Evolutionary conservation across 2,888 invertebrate genomes (phyloP).

Genomic region (Acanthosepion esculentum): DNA sequence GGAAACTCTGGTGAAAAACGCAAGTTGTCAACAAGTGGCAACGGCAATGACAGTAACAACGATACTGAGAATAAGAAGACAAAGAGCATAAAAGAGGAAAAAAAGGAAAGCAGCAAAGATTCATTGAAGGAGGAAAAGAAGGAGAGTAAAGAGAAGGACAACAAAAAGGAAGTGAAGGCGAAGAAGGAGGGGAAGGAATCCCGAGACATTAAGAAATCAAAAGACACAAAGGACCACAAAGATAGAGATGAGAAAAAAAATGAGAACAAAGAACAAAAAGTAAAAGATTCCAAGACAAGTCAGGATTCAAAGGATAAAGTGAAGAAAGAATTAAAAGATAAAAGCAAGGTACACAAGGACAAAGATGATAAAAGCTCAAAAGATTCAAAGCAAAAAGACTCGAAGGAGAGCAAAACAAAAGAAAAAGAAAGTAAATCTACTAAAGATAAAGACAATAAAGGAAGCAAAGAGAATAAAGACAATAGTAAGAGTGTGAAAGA

Average conservation of each 20-base stretch:
- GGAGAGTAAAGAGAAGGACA: not conserved
- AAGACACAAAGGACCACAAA: not conserved
- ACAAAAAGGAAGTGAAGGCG: not conserved
- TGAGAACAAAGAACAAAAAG: not conserved
- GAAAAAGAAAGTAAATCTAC: not conserved
- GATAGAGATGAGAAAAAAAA: not conserved
- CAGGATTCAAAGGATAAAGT: not conserved
- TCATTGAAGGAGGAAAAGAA: not conserved
- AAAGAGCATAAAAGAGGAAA: not conserved
- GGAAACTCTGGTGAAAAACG: not conserved
- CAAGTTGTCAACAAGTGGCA: not conserved
- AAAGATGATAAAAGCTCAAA: not conserved
- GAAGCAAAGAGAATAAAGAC: slow-evolving; percentile 35
- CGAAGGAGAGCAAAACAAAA: not conserved
- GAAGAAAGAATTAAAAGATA: slow-evolving; percentile 17
- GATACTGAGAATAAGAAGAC: not conserved
- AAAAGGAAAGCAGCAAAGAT: not conserved
- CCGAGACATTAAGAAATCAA: not conserved
- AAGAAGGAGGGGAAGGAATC: slow-evolving; percentile 37
- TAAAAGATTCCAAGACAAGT: not conserved
- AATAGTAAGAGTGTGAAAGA: not conserved
- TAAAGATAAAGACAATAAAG: not conserved
- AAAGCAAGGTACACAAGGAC: not conserved
- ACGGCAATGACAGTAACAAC: not conserved
- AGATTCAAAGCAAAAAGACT: not conserved